These are phyloP conservation scores for Rhogogaster chlorosoma DNA, from an alignment of 2,888 invertebrate genomes.

Conservation along the genomic window DNA sequence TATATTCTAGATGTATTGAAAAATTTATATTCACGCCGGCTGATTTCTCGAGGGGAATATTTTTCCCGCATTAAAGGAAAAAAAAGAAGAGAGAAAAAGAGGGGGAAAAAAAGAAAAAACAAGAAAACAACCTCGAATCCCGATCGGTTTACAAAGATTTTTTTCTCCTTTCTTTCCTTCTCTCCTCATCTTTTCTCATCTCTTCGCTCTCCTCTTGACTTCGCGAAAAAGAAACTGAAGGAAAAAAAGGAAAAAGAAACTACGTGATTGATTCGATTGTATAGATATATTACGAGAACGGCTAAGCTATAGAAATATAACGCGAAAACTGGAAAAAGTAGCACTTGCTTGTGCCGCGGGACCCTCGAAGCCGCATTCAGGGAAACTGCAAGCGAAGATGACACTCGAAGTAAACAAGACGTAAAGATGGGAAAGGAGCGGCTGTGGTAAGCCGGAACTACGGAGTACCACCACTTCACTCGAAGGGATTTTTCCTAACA, in stretches of 20 bases:
- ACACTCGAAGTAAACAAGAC: slow-evolving; percentile 38
- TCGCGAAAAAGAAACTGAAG: background rate
- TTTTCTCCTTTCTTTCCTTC: background rate
- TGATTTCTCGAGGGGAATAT: slow-evolving; percentile 1
- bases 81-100: no score
- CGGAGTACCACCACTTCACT: slow-evolving; percentile 20
- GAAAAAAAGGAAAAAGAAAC: no score
- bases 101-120: no score
- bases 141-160: background rate
- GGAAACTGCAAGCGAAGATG: slow-evolving; percentile 40
- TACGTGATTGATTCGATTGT: no score
- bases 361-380: background rate
- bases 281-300: background rate
- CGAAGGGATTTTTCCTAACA: background rate
- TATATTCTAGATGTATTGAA: slow-evolving; percentile 2
- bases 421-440: slow-evolving; percentile 14
- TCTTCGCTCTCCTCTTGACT: no score
- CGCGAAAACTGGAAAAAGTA: background rate
- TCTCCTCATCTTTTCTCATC: background rate
- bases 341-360: background rate
- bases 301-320: background rate
- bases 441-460: slow-evolving; percentile 22
- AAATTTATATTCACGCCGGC: slow-evolving; percentile 2
- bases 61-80: no score
- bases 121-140: background rate